Conservation (phyloP, 2,113 vertebrate species). For the Cyanoliseus patagonus region DNA sequence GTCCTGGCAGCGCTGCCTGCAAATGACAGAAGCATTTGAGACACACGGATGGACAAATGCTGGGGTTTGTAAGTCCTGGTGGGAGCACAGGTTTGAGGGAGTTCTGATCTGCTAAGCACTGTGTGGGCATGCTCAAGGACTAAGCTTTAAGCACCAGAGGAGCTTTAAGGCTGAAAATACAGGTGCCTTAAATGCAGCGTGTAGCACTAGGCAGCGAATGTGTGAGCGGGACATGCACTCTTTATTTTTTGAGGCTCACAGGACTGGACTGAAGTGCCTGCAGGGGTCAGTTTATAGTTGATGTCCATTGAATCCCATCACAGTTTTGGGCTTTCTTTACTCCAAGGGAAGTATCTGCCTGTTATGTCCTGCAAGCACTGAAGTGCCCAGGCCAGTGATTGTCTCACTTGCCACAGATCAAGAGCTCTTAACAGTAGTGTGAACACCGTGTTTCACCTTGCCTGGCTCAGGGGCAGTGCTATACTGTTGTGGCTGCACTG, state of each 20-base stretch:
- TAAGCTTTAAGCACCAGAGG: not conserved
- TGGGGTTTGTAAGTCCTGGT: not conserved
- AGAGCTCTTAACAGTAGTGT: not conserved
- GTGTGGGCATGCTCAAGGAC: not conserved
- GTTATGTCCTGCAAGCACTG: not conserved
- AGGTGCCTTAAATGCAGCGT: not conserved
- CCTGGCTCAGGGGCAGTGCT: not conserved
- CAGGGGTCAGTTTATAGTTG: not conserved
- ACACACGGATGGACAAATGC: fast-evolving
- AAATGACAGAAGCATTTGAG: not conserved
- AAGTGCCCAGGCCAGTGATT: not conserved
- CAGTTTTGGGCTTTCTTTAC: no score
- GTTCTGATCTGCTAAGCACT: not conserved
- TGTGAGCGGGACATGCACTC: not conserved
- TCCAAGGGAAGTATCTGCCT: not conserved
- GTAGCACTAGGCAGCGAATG: not conserved
- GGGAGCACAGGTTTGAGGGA: not conserved
- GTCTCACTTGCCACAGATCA: not conserved
- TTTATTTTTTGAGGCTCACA: not conserved
- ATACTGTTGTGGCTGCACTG: not conserved
- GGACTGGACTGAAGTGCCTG: not conserved
- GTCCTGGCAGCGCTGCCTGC: fast-evolving
- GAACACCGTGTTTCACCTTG: not conserved
- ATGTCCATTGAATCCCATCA: not conserved
- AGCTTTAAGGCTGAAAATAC: not conserved